Evolutionary conservation across 2,113 vertebrate genomes (phyloP).

Genomic region (Scalopus aquaticus): DNA sequence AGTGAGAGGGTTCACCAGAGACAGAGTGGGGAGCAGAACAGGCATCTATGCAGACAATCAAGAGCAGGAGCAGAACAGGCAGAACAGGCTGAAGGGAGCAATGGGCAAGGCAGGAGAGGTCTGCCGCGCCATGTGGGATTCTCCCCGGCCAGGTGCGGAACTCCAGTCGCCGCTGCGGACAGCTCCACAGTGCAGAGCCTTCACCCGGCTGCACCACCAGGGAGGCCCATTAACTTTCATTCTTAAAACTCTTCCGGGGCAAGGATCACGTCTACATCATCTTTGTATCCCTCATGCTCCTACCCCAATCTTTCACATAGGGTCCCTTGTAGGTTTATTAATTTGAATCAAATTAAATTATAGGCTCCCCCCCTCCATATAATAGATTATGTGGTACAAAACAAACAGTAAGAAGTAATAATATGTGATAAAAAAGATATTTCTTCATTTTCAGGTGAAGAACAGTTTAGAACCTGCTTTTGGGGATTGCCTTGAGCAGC

Average conservation of each 20-base stretch:
- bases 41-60: too few relatives aligned
- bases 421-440: neutral
- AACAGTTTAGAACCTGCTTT: neutral
- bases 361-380: neutral
- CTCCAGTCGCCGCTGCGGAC: too few relatives aligned
- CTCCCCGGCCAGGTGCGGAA: too few relatives aligned
- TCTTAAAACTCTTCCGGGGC: neutral
- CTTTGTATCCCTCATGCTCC: neutral
- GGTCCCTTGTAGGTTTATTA: neutral
- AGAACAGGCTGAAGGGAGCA: too few relatives aligned
- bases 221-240: too few relatives aligned
- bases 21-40: too few relatives aligned
- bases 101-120: too few relatives aligned
- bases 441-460: neutral
- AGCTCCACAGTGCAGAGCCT: too few relatives aligned
- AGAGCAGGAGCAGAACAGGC: too few relatives aligned
- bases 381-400: neutral
- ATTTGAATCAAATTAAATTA: conserved; percentile 7
- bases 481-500: neutral
- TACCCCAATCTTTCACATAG: neutral
- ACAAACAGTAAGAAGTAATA: neutral
- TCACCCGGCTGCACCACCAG: too few relatives aligned
- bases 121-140: too few relatives aligned
- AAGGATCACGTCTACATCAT: neutral
- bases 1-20: too few relatives aligned